Evolutionary conservation across 2,797 vertebrate species (phyloP), one percentile per base, ranked within the genome.

Genomic region (Ciconia nigra): DNA sequence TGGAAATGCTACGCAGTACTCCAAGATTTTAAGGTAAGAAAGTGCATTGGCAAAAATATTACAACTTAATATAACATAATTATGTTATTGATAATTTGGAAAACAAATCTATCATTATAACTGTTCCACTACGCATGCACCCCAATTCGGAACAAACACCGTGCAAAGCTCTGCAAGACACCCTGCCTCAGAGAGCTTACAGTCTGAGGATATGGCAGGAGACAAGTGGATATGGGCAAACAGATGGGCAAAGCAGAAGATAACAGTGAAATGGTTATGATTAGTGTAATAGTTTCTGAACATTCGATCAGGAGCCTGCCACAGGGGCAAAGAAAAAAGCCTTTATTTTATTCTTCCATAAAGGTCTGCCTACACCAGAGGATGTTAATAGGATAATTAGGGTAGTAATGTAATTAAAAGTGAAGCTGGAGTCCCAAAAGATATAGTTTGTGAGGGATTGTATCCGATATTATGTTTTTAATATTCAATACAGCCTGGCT

Each of bases 371-470:
- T 92, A 51, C 29, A 63, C 37, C 18, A 63, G 44, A 77, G 51
- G 57, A 74, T 78, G 51, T 54, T 95, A 88, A 62, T 78, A 85
- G 95, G 78, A 88, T 72, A 93, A 96, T 96, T 96, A 93, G 65
- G 49, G 28, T 92, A 95, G 83, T 69, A 69, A 72, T 89, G 72
- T 89, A 94, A 95, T 90, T 96, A 94, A 91, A 91, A 95, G 39
- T 1, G 0, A 89, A 85, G 31, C 37, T 81, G 42, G 20, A 55
- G 31, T 92, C 94, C 72, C 79, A 33, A 85, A 94, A 89, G 81
- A 67, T 84, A 71, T 1, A 16, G 61, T 89, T 90, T 92, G 69
- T 71, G 69, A 94, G 20, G 57, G 91, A 87, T 62, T 86, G 20
- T 63, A 76, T 90, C 35, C 28, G 15, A 13, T 58, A 69, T 62